Evolutionary conservation across 1,140 invertebrate genomes (phyloP).

Genomic region (Cylas formicarius): DNA sequence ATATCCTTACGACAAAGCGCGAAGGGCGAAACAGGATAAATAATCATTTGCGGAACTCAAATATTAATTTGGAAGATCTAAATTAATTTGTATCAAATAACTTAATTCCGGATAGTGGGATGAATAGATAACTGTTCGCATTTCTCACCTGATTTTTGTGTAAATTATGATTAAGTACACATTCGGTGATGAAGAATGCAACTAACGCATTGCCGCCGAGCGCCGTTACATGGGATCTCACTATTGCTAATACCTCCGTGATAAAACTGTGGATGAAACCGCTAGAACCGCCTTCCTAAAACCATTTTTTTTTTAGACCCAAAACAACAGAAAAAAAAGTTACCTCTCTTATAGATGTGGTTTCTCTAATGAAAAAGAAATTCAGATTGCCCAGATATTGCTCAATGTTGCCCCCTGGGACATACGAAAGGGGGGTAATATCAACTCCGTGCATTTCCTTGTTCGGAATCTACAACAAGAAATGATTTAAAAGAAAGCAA

Average conservation of each 20-base stretch:
- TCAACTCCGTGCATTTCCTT: constrained; percentile 71
- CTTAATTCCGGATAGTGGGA: no score
- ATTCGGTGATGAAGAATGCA: constrained; percentile 87
- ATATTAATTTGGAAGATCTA: no score
- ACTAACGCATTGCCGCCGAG: constrained; percentile 94
- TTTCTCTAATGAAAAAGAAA: constrained; percentile 93
- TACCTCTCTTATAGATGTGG: constrained; percentile 83
- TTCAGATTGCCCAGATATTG: constrained; percentile 88
- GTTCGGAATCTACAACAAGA: constrained; percentile 47
- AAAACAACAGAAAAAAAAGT: constrained; percentile 4
- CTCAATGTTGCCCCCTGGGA: constrained; percentile 73
- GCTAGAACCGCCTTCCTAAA: constrained; percentile 75
- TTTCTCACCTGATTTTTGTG: constrained; percentile 88
- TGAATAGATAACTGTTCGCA: no score
- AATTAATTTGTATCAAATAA: no score
- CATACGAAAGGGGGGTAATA: constrained; percentile 74
- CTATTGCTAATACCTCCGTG: constrained; percentile 83
- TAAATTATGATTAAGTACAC: constrained; percentile 81
- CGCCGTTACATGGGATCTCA: constrained; percentile 84
- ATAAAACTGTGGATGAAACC: constrained; percentile 91
- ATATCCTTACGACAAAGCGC: no score
- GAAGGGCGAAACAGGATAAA: no score
- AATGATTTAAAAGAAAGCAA: constrained; percentile 4
- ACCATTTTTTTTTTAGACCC: no score
- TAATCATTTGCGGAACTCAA: no score